These are phyloP conservation scores for Drosophila barbarae DNA, from an alignment of 2,888 invertebrate species.

Conservation along the genomic window DNA sequence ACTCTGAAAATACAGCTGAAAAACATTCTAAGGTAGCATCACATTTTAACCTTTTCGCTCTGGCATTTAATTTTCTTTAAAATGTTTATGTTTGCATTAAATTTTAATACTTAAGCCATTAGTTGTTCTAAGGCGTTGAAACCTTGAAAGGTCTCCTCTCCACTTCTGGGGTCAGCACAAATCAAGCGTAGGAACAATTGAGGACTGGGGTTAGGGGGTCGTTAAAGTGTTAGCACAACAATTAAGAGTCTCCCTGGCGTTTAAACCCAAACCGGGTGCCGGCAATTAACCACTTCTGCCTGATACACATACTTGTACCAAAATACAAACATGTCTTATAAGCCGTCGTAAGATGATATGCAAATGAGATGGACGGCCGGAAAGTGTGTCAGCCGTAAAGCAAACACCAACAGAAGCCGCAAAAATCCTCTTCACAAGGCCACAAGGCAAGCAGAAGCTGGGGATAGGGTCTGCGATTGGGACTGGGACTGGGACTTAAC, in stretches of 20 bases:
- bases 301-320: neutral
- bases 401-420: conserved; percentile 22
- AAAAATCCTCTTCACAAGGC: conserved; percentile 53
- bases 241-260: conserved; percentile 19
- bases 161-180: neutral
- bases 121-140: neutral
- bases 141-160: neutral
- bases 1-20: neutral
- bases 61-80: neutral
- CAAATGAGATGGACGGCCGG: conserved; percentile 41
- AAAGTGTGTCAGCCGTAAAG: conserved; percentile 57
- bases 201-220: conserved; percentile 11
- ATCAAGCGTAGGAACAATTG: conserved; percentile 3
- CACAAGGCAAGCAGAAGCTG: conserved; percentile 25
- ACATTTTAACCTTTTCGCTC: neutral
- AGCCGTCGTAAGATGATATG: conserved; percentile 35
- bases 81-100: neutral
- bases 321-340: neutral
- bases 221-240: conserved; percentile 25
- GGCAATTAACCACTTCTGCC: conserved; percentile 6
- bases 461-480: conserved; percentile 8
- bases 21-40: neutral
- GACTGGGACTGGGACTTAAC: conserved; percentile 12
- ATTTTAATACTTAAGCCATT: neutral
- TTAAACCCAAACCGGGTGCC: conserved; percentile 7